Percentiles rank a stretch among this genome's conserved stretches.
These are phyloP conservation scores for Cheilosia vernalis DNA, from an alignment of 2,888 invertebrate species.

Conservation along the genomic window DNA sequence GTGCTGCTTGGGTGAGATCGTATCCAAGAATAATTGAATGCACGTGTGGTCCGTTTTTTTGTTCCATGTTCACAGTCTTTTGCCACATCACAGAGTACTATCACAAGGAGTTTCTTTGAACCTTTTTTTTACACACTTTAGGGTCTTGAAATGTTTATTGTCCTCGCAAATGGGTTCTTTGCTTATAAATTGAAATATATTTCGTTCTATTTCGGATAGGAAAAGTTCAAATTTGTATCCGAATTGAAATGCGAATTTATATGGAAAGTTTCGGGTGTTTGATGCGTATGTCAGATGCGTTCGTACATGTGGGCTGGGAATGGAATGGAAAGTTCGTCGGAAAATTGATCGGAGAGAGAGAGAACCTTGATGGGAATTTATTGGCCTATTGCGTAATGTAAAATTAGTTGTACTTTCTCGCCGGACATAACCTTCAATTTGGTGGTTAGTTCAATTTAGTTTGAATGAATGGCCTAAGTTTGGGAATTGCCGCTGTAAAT, in stretches of 20 bases:
- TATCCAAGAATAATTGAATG: slow-evolving; percentile 12
- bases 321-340: background rate
- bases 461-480: slow-evolving; percentile 10
- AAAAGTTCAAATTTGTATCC: slow-evolving; percentile 18
- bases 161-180: slow-evolving; percentile 39
- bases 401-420: background rate
- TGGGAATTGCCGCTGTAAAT: background rate
- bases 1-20: background rate
- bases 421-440: slow-evolving; percentile 22
- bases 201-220: background rate
- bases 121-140: slow-evolving; percentile 7
- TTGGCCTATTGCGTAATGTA: slow-evolving; percentile 11
- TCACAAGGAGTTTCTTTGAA: background rate
- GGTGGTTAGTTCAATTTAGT: background rate
- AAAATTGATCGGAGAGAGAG: slow-evolving; percentile 29
- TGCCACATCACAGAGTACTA: background rate
- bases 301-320: background rate
- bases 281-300: slow-evolving; percentile 3
- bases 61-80: background rate
- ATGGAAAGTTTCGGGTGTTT: slow-evolving; percentile 35
- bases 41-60: slow-evolving; percentile 3
- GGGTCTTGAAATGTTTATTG: slow-evolving; percentile 46
- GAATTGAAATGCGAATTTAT: slow-evolving; percentile 43
- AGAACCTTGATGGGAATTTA: slow-evolving; percentile 36
- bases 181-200: slow-evolving; percentile 38